Base-by-base conservation (phyloP, 1,140 invertebrate genomes). In the Cyclargus thomasi region DNA sequence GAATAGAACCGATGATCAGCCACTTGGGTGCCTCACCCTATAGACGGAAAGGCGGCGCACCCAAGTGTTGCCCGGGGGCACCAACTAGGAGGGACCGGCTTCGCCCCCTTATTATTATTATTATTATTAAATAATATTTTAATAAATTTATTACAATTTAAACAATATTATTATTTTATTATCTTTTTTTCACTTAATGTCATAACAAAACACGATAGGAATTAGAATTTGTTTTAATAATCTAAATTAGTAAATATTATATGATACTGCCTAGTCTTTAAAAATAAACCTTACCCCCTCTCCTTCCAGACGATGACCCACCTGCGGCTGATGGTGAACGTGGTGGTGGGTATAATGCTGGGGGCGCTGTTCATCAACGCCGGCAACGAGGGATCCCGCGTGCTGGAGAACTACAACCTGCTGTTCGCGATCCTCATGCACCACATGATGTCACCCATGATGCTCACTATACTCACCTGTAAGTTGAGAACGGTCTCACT, bases 391-490 rank as follows among this genome's bases (percentile, higher is more conserved):
- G 95, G 95, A 0, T 93, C 93, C 0, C 90, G 94, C 74, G 95
- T 96, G 0, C 74, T 96, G 20, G 95, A 96, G 71, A 97, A 97
- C 81, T 97, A 96, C 74, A 96, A 96, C 88, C 88, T 97, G 29
- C 83, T 96, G 0, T 97, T 97, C 80, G 94, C 95, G 1, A 95
- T 96, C 70, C 89, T 97, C 0, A 95, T 97, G 90, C 96, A 97
- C 82, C 94, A 95, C 74, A 95, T 95, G 92, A 95, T 96, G 94
- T 94, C 95, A 4, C 94, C 95, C 0, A 96, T 96, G 95, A 96
- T 96, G 95, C 88, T 96, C 2, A 96, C 95, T 1, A 95, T 97
- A 67, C 91, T 97, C 29, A 96, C 95, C 20, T 96, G 95, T 96
- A 91, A 93, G 94, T 91, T 62, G 67, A 47, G 2, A 55, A 53